Conservation (phyloP, 2,888 invertebrate species). For the Noctua janthe region DNA sequence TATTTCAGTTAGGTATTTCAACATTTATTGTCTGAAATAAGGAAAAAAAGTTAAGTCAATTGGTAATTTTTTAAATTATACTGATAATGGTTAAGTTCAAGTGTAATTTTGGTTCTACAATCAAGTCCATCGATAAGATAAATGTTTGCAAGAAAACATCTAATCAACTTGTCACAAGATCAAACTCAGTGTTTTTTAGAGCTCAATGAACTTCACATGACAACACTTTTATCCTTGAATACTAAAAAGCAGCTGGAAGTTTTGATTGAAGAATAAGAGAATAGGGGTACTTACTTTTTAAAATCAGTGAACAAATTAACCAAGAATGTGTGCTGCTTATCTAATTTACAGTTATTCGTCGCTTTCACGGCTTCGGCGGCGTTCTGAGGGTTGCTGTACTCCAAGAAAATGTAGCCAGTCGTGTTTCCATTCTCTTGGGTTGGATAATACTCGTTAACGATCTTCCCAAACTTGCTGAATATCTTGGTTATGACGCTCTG, state of each 20-base stretch:
- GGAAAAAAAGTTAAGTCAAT: slow-evolving; percentile 3
- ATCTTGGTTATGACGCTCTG: slow-evolving; percentile 97
- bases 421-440: slow-evolving; percentile 95
- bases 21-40: neutral
- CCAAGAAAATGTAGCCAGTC: slow-evolving; percentile 98
- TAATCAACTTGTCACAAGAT: slow-evolving; percentile 4
- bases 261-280: neutral
- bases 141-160: neutral
- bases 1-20: neutral
- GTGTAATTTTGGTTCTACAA: neutral
- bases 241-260: neutral
- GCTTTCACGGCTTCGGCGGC: slow-evolving; percentile 97
- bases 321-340: slow-evolving; percentile 98
- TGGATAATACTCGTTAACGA: slow-evolving; percentile 97
- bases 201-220: slow-evolving; percentile 23
- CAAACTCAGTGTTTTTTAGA: neutral
- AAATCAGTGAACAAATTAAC: slow-evolving; percentile 99
- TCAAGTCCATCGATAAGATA: neutral
- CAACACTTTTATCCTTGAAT: neutral
- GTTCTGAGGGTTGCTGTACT: slow-evolving; percentile 95
- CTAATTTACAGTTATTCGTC: slow-evolving; percentile 97
- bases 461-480: slow-evolving; percentile 95
- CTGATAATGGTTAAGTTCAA: neutral
- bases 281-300: slow-evolving; percentile 93
- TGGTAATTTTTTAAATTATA: neutral